Evolutionary conservation across 2,113 vertebrate species (phyloP), one percentile per base, ranked within the genome.

Genomic region (Neogobius melanostomus): DNA sequence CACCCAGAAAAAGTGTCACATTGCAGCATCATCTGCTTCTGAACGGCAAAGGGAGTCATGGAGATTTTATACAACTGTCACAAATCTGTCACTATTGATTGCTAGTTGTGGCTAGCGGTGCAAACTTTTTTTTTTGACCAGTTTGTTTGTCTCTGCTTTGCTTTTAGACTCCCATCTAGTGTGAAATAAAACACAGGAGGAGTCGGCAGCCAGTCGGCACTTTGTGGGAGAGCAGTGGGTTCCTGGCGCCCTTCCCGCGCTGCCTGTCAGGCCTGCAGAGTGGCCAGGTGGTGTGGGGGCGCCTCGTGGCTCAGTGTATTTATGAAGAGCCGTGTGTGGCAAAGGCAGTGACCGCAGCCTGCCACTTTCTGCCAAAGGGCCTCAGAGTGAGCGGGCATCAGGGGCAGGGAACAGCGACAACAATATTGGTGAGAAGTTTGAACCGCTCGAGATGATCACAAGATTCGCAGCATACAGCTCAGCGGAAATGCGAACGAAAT

Each of bases 271-370:
- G 87, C 86, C 88, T 79, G 87, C 75, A 85, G 79, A 84, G 80
- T 80, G 85, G 86, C 87, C 92, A 92, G 90, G 88, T 90, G 90
- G 89, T 89, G 85, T 90, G 89, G 87, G 87, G 90, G 86, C 80
- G 89, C 87, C 87, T 88, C 88, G 88, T 89, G 85, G 87, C 81
- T 89, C 84, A 68, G 86, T 73, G 64, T 82, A 82, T 83, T 82
- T 78, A 84, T 75, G 36, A 60, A 85, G 64, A 80, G 66, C 72
- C 47, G 71, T 80, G 74, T 28, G 6, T 78, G 77, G 76, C 80
- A 73, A 28, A 36, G 56, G 82, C 76, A 60, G 75, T 85, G 82
- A 84, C 85, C 84, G 67, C 66, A 36, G 70, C 69, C 61, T 65
- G 77, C 72, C 87, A 86, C 85, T 89, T 87, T 84, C 89, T 88